Percentiles rank a stretch among this genome's conserved stretches.
Conservation (phyloP, 2,113 vertebrate genomes). For the Cichladusa arquata region DNA sequence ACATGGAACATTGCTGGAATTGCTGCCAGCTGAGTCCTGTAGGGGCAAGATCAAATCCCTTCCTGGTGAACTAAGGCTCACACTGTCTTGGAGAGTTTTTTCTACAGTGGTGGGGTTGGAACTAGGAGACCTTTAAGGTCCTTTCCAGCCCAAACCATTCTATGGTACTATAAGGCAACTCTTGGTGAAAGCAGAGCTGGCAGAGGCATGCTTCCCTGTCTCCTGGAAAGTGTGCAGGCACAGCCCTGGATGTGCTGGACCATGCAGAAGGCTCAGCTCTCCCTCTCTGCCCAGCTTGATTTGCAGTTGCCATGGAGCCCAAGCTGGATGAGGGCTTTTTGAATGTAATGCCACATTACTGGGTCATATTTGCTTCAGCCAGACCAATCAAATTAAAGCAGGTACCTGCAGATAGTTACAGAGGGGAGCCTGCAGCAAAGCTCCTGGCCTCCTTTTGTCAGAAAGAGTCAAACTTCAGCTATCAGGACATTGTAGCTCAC, state of each 20-base stretch:
- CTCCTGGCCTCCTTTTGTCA: not conserved
- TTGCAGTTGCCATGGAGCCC: fast-evolving
- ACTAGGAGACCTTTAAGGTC: not conserved
- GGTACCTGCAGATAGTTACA: not conserved
- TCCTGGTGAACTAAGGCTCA: not conserved
- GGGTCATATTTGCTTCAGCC: not conserved
- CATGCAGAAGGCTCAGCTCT: not conserved
- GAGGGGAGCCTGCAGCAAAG: not conserved
- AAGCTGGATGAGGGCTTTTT: not conserved
- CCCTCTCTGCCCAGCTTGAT: not conserved
- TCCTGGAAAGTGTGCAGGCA: not conserved
- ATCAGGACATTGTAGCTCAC: not conserved
- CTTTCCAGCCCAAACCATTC: not conserved
- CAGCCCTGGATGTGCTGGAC: not conserved
- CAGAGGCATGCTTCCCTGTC: fast-evolving
- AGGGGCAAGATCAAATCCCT: not conserved
- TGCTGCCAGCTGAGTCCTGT: not conserved
- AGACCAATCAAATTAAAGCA: not conserved
- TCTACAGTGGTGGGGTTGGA: not conserved
- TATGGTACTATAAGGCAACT: not conserved
- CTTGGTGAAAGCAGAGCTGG: not conserved
- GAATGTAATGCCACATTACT: fast-evolving
- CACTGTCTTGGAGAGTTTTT: not conserved
- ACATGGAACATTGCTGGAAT: not conserved
- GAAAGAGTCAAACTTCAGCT: not conserved